Percentiles rank a stretch among this genome's conserved stretches.
phyloP scores from a whole-genome alignment of 2,113 vertebrate species.

The Rallus limicola region DNA sequence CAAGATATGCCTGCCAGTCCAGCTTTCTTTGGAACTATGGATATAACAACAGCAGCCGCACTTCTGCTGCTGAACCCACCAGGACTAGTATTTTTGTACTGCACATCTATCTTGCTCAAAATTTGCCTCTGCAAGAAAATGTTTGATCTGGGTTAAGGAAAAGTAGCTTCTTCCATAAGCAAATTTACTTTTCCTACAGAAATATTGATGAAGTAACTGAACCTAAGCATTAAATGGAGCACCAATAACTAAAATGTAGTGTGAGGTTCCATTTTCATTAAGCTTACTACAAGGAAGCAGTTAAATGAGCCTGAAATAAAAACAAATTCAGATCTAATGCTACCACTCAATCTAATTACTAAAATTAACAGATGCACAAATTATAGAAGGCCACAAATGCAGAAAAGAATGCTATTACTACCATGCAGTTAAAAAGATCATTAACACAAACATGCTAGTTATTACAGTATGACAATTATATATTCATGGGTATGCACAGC shows the following conservation, averaged over 20 bases:
- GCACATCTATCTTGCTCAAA: neutral
- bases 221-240: neutral
- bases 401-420: neutral
- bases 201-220: neutral
- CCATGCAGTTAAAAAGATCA: neutral
- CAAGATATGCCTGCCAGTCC: neutral
- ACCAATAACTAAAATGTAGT: neutral
- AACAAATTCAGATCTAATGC: neutral
- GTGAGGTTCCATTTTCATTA: neutral
- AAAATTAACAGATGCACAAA: neutral
- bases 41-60: rapidly evolving
- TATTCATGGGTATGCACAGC: neutral
- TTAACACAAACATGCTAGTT: neutral
- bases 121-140: neutral
- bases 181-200: neutral
- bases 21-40: neutral
- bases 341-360: neutral
- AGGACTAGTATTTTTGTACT: neutral
- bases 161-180: neutral
- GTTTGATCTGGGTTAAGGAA: neutral
- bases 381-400: neutral
- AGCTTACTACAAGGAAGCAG: neutral
- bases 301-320: constrained; percentile 26
- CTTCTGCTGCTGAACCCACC: neutral
- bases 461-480: neutral